phyloP scores from a whole-genome alignment of 2,888 invertebrate species.

The Furcula furcula region DNA sequence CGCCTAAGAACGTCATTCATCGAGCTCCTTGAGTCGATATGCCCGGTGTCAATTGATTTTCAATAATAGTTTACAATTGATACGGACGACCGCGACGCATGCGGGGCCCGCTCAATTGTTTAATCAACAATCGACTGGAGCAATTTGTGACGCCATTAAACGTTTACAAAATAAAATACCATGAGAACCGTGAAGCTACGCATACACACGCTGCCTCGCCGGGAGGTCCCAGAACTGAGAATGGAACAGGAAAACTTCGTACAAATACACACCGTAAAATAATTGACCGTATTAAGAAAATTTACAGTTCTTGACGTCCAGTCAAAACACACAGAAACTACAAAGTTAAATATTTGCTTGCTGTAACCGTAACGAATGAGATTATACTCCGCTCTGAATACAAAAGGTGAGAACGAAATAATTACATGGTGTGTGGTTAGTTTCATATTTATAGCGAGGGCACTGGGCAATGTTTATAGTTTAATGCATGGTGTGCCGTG shows the following conservation, averaged over 20 bases:
- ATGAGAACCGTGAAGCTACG: constrained; percentile 36
- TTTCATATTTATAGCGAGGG: background rate
- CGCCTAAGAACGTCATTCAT: constrained; percentile 46
- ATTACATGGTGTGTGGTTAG: constrained; percentile 5
- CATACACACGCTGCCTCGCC: constrained; percentile 17
- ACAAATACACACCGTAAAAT: constrained; percentile 28
- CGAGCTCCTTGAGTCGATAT: constrained; percentile 55
- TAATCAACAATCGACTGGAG: constrained; percentile 63
- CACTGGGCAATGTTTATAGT: too few species aligned
- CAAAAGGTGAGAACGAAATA: constrained; percentile 19
- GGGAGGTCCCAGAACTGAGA: constrained; percentile 44
- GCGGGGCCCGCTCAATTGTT: constrained; percentile 72
- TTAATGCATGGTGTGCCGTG: background rate
- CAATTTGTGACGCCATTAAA: constrained; percentile 53
- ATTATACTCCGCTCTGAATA: constrained; percentile 30
- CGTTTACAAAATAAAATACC: constrained; percentile 53
- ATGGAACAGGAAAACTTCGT: constrained; percentile 37
- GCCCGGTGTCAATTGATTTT: constrained; percentile 74
- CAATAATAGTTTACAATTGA: constrained; percentile 78
- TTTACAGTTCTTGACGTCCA: constrained; percentile 25
- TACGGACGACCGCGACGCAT: constrained; percentile 63
- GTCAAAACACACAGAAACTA: constrained; percentile 34
- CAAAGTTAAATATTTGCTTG: constrained; percentile 36
- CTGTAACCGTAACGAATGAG: constrained; percentile 35
- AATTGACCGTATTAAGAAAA: constrained; percentile 23